Evolutionary conservation across 2,113 vertebrate genomes (phyloP), one percentile per base, ranked within the genome.

Genomic region (Myrmecobius fasciatus): DNA sequence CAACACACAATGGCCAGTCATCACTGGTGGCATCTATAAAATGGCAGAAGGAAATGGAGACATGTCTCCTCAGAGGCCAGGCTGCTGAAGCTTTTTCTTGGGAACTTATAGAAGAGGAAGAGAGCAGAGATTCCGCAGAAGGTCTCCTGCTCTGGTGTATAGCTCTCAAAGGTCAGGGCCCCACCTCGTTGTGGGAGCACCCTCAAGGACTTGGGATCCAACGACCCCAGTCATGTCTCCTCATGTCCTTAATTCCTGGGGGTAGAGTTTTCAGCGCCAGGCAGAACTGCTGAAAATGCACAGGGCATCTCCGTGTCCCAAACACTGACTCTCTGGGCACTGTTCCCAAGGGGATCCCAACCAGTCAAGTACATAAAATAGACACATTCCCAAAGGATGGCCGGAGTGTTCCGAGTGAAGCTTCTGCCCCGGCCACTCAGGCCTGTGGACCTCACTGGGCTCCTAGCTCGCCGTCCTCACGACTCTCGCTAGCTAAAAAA

Each of bases 31-130:
- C 89, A 60, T 49, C 53, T 3, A 0, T 52, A 90, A 93, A 83
- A 94, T 53, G 96, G 92, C 49, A 94, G 67, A 67, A 94, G 60
- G 92, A 95, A 94, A 90, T 88, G 94, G n/a, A 92, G 92, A 89
- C 92, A 43, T 28, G 47, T 93, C 91, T 96, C 94, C 94, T 95
- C 49, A 90, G 56, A 95, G 28, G 75, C 94, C 52, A 52, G 28
- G n/a, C 47, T 96, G 89, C 92, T 1, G 89, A 20, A 54, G 91
- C 49, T 95, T 94, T 94, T 96, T 60, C 56, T 14, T 43, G 26
- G 94, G 95, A 91, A 92, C 75, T 48, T 53, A 52, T 89, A 89
- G 90, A 12, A 47, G 91, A 93, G 88, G 93, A 92, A 88, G 52
- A 25, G 91, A 56, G 36, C 54, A 28, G 88, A 96, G 49, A 10